These are phyloP conservation scores for Matsumyia berberina DNA, from an alignment of 2,888 invertebrate species.

Conservation along the genomic window DNA sequence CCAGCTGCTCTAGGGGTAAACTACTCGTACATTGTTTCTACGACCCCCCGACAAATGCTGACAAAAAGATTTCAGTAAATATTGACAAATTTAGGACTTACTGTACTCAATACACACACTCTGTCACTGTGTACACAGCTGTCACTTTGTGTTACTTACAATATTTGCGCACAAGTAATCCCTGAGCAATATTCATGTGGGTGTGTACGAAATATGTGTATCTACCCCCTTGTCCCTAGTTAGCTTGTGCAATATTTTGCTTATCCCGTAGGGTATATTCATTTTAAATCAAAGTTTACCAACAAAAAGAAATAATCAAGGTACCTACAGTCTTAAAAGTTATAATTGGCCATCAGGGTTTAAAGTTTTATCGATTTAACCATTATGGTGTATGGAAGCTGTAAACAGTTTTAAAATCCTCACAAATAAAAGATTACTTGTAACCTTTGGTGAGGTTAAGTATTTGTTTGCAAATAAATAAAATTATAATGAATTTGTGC, in stretches of 20 bases:
- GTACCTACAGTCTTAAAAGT: no score
- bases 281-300: no score
- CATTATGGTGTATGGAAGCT: no score
- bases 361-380: no score
- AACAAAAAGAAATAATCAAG: no score
- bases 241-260: background rate
- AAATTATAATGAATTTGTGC: no score
- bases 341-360: no score
- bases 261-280: background rate
- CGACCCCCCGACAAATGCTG: background rate
- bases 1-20: no score
- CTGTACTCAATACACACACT: conserved; percentile 3
- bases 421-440: no score
- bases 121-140: background rate
- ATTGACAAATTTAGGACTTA: conserved; percentile 31
- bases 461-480: no score
- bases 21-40: background rate
- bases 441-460: no score
- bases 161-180: background rate
- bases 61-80: conserved; percentile 12
- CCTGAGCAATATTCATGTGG: background rate
- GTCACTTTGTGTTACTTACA: conserved; percentile 21
- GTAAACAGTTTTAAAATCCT: no score
- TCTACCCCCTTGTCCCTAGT: conserved; percentile 3
- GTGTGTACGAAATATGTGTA: background rate